Evolutionary conservation across 2,888 invertebrate species (phyloP).

Genomic region (Conops quadrifasciatus): DNA sequence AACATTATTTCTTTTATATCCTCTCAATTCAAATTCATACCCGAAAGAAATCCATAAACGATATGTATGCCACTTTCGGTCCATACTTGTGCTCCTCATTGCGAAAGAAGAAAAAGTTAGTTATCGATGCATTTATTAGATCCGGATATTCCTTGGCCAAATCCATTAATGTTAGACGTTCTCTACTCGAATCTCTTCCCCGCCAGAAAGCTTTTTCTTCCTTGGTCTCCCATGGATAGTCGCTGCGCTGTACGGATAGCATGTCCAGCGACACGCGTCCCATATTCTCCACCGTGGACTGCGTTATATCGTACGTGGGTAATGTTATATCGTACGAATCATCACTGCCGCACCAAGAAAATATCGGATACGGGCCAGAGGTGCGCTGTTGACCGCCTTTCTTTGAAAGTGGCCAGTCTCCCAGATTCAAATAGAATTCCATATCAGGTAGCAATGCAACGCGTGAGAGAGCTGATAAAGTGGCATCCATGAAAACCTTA

Average conservation of each 20-base stretch:
- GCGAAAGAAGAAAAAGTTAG: conserved; percentile 95
- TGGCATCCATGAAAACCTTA: conserved; percentile 92
- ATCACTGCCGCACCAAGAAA: conserved; percentile 96
- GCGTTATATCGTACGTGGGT: conserved; percentile 95
- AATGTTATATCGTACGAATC: conserved; percentile 87
- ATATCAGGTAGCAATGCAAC: conserved; percentile 85
- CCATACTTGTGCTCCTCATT: conserved; percentile 86
- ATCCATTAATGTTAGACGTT: conserved; percentile 83
- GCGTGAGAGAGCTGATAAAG: conserved; percentile 81
- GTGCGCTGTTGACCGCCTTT: conserved; percentile 64
- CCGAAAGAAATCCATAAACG: conserved; percentile 94
- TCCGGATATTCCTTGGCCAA: conserved; percentile 79
- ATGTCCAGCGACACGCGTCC: conserved; percentile 90
- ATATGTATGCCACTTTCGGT: conserved; percentile 82
- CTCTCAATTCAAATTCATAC: conserved; percentile 68
- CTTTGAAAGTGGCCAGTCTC: conserved; percentile 91
- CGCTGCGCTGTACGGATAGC: conserved; percentile 85
- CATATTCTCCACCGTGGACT: conserved; percentile 92
- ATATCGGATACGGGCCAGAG: conserved; percentile 76
- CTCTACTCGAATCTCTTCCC: conserved; percentile 89
- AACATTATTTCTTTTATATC: neutral
- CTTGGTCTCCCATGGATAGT: conserved; percentile 77
- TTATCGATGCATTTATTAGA: conserved; percentile 88
- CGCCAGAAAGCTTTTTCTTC: conserved; percentile 86
- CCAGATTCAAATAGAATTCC: conserved; percentile 91